Evolutionary conservation across 2,888 invertebrate species (phyloP).

Genomic region (Oeneis ivallda): DNA sequence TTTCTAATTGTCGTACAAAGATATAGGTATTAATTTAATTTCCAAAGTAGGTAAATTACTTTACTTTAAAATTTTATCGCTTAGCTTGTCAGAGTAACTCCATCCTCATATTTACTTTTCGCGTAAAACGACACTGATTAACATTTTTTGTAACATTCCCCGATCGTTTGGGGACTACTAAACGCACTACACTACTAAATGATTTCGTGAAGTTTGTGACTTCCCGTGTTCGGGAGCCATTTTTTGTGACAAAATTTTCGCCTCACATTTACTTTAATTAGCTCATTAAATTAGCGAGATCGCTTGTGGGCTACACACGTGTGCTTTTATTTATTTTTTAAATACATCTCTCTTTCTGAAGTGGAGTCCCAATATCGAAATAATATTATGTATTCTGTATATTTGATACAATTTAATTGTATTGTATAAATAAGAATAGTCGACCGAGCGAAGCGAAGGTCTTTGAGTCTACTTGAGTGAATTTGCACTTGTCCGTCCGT

Average conservation of each 20-base stretch:
- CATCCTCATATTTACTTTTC: constrained; percentile 16
- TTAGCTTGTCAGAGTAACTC: constrained; percentile 11
- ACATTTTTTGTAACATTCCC: constrained; percentile 48
- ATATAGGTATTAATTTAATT: no score
- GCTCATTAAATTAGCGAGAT: constrained; percentile 33
- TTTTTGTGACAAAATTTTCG: constrained; percentile 32
- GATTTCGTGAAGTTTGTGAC: constrained; percentile 50
- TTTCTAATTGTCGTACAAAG: no score
- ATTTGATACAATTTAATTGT: no score
- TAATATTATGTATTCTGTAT: not conserved
- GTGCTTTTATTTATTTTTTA: constrained; percentile 8
- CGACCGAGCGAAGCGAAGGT: no score
- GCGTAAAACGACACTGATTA: constrained; percentile 39
- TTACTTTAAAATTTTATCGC: no score
- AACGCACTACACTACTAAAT: constrained; percentile 44
- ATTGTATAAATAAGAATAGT: no score
- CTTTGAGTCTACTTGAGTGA: no score
- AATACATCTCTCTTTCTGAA: not conserved
- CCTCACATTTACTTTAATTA: constrained; percentile 43
- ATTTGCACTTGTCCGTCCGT: no score
- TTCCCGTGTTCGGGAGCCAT: constrained; percentile 40
- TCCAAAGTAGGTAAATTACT: no score
- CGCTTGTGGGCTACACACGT: constrained; percentile 22
- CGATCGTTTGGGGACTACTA: constrained; percentile 45
- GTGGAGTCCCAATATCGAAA: not conserved